These are phyloP conservation scores for Pterois miles DNA, from an alignment of 2,797 vertebrate species.

Conservation along the genomic window DNA sequence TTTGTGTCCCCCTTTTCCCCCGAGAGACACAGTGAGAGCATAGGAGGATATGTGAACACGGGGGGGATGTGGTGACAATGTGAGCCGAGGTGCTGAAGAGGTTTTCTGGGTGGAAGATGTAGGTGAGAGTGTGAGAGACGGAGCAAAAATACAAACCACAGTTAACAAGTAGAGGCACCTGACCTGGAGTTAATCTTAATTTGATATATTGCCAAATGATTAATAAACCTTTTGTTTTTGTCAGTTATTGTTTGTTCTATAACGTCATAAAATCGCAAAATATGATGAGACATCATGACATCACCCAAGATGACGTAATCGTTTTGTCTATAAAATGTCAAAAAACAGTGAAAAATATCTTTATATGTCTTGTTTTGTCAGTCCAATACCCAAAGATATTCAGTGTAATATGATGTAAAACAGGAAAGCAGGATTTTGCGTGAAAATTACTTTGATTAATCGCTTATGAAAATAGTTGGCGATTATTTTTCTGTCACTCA, in stretches of 20 bases:
- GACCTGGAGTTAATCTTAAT: background rate
- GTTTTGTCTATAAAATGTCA: too few species aligned
- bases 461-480: too few species aligned
- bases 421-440: too few species aligned
- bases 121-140: constrained; percentile 21
- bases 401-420: too few species aligned
- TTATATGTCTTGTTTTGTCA: too few species aligned
- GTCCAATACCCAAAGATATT: too few species aligned
- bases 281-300: background rate
- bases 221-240: background rate
- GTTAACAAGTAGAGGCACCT: background rate
- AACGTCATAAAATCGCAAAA: background rate
- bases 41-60: constrained; percentile 20
- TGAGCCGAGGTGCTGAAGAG: constrained; percentile 41
- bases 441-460: too few species aligned
- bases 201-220: background rate
- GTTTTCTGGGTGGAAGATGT: constrained; percentile 24
- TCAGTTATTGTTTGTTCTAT: background rate
- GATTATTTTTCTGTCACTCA: too few species aligned
- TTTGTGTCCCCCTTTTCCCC: constrained; percentile 72
- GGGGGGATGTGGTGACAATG: constrained; percentile 45
- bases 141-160: background rate
- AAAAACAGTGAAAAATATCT: too few species aligned
- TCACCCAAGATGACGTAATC: background rate
- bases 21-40: constrained; percentile 26